These are phyloP conservation scores for Drosophila algonquin DNA, from an alignment of 2,888 invertebrate genomes.

Conservation along the genomic window DNA sequence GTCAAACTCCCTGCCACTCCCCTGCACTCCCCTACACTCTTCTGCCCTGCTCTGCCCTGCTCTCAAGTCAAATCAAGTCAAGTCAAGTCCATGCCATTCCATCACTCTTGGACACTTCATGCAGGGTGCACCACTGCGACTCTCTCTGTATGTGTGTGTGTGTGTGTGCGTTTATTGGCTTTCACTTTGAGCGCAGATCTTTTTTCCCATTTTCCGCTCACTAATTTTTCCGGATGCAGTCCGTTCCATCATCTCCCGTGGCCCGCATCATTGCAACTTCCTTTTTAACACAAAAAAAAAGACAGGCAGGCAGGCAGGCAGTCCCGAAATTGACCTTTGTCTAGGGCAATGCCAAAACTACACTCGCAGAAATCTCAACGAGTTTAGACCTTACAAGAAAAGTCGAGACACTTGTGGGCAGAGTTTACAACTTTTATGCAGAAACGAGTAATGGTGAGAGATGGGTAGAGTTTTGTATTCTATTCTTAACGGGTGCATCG, in stretches of 20 bases:
- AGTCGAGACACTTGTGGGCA: no score
- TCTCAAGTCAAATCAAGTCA: background rate
- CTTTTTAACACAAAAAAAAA: constrained; percentile 49
- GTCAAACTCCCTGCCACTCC: background rate
- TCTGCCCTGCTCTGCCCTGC: background rate
- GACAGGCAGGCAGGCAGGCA: constrained; percentile 11
- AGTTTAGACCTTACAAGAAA: no score
- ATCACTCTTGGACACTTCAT: constrained; percentile 41
- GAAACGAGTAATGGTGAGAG: no score
- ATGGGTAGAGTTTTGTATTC: no score
- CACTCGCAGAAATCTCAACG: constrained; percentile 6
- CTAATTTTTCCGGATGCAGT: constrained; percentile 72
- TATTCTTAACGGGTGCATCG: no score
- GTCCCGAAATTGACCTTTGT: constrained; percentile 56
- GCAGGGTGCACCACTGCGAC: background rate
- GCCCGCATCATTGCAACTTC: constrained; percentile 70
- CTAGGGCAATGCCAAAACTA: constrained; percentile 11
- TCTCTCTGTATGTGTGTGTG: constrained; percentile 7
- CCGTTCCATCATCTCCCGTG: constrained; percentile 45
- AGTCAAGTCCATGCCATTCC: constrained; percentile 46
- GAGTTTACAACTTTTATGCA: no score
- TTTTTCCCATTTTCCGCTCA: constrained; percentile 64
- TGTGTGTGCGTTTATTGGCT: constrained; percentile 41
- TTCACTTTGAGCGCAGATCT: constrained; percentile 61
- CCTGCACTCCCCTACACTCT: background rate